These are phyloP conservation scores for Apogon hyalosoma DNA, from an alignment of 2,797 vertebrate genomes.

Conservation along the genomic window DNA sequence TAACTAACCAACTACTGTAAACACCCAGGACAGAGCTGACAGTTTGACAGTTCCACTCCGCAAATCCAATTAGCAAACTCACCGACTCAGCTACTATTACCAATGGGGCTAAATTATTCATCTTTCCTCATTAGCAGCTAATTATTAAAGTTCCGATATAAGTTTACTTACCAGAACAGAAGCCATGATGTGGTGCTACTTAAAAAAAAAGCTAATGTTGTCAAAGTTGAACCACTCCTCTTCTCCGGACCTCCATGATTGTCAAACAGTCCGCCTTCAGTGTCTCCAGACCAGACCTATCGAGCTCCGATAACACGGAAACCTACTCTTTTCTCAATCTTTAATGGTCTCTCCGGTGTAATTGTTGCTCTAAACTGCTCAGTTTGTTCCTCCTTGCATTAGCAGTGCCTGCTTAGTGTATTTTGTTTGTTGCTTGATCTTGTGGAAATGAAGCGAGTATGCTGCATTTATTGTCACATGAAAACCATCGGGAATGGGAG, in stretches of 20 bases:
- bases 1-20: no score
- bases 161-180: constrained; percentile 79
- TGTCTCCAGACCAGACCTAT: constrained; percentile 65
- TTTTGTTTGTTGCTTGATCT: neutral
- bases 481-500: neutral
- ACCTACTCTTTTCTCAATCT: neutral
- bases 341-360: neutral
- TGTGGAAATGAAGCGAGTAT: neutral
- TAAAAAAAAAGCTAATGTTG: neutral
- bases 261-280: constrained; percentile 67
- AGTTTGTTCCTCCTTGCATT: neutral
- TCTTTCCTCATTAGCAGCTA: neutral
- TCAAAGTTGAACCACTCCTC: constrained; percentile 32
- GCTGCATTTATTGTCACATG: neutral
- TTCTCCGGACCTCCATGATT: constrained; percentile 34
- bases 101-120: neutral
- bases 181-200: constrained; percentile 64
- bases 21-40: neutral
- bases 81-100: constrained; percentile 30
- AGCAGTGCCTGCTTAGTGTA: no score
- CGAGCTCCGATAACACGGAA: constrained; percentile 47
- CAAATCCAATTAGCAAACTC: constrained; percentile 69
- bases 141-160: neutral
- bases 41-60: constrained; percentile 23
- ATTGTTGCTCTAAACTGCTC: neutral